These are phyloP conservation scores for Thecocarcelia acutangulata DNA, from an alignment of 2,888 invertebrate species.

Conservation along the genomic window DNA sequence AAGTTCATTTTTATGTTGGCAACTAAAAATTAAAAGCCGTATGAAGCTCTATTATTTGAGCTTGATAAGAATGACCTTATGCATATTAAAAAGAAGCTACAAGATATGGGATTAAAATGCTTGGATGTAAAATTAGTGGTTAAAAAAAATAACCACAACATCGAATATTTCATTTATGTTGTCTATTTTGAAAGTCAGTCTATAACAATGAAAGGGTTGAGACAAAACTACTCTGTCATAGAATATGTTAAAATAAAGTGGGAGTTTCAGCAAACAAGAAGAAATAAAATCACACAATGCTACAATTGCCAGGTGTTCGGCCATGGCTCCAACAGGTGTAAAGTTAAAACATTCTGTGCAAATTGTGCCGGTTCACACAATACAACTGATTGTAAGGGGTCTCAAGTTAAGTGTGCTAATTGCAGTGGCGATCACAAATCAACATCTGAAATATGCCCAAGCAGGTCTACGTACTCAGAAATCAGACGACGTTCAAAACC, in stretches of 20 bases:
- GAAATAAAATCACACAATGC: too few species aligned
- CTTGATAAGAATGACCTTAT: constrained; percentile 16
- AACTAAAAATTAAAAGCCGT: constrained; percentile 14
- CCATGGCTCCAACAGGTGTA: constrained; percentile 18
- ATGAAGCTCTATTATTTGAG: constrained; percentile 13
- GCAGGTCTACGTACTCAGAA: neutral
- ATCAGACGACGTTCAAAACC: constrained; percentile 7
- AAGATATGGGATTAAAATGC: constrained; percentile 20
- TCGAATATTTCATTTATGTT: constrained; percentile 10
- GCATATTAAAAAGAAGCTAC: neutral
- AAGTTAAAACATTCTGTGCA: constrained; percentile 13
- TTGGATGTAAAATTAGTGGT: constrained; percentile 15
- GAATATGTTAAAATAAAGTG: constrained; percentile 7
- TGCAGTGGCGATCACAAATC: constrained; percentile 17
- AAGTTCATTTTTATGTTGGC: too few species aligned
- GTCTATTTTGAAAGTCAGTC: constrained; percentile 16
- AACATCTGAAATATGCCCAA: neutral
- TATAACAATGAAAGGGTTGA: constrained; percentile 16
- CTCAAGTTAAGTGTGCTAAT: constrained; percentile 1
- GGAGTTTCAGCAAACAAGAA: too few species aligned
- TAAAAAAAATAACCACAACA: constrained; percentile 17
- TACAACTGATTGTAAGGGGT: constrained; percentile 14
- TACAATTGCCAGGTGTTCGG: constrained; percentile 44
- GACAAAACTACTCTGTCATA: constrained; percentile 24
- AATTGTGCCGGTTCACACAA: constrained; percentile 34